Evolutionary conservation across 2,113 vertebrate species (phyloP), one percentile per base, ranked within the genome.

Genomic region (Tyrannus savana): DNA sequence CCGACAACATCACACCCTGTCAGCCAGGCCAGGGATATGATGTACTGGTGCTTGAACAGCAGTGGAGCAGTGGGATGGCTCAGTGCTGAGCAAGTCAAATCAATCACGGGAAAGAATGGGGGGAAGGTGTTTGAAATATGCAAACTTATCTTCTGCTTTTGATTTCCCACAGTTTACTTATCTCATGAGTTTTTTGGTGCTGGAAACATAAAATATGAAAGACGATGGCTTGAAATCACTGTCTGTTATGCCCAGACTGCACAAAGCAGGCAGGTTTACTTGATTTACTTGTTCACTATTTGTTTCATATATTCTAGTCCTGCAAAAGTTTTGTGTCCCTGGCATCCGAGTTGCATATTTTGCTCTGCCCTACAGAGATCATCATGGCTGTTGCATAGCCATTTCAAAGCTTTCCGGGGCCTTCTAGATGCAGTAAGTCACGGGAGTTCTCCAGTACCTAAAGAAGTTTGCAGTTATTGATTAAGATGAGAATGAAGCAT

Each of bases 141-240:
- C 35, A 53, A 42, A 62, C 4, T 0, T 50, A 39, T 78, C 55
- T 53, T 76, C 64, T 63, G 63, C 7, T 42, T 63, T 82, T 56
- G 27, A 22, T 80, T 88, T 78, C 47, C 22, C 37, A 50, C 11
- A 19, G 42, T 53, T 82, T 73, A 9, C 1, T 42, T 75, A 31
- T 49, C 24, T 58, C 30, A 19, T 23, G 41, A 68, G 30, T 30
- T 84, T 83, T 94, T 73, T 58, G 46, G 24, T 27, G 64, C n/a
- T 6, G 15, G 44, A 92, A 93, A 75, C 24, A 72, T 19, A 55
- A 92, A 81, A 81, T 62, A 52, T 14, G 27, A 69, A 95, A 87
- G 21, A 7, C 9, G 75, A 46, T 41, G 50, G 8, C 39, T 75
- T 72, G 42, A 87, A 84, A 52, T 49, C 24, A 19, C 24, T 53